A percentile compares a stretch with the other conserved stretches of the same genome.
These are phyloP conservation scores for Nasonia oneida DNA, from an alignment of 2,888 invertebrate species.

Conservation along the genomic window DNA sequence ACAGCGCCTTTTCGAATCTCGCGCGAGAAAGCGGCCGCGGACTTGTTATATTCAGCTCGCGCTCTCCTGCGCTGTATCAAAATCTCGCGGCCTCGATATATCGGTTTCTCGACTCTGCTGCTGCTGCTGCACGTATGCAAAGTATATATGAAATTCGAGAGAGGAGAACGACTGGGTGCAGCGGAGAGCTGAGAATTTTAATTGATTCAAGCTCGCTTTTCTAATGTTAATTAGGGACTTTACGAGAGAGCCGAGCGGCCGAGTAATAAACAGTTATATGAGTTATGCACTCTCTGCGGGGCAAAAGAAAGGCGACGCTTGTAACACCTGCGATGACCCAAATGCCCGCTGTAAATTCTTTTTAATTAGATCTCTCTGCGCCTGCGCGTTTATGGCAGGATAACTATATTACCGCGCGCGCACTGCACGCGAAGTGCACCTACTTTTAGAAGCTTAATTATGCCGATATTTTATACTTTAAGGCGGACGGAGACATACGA, in stretches of 20 bases:
- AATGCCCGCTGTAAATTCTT: not conserved
- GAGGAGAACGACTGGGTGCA: not conserved
- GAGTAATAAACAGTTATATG: not conserved
- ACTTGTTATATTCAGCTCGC: too few relatives aligned
- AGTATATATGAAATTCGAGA: not conserved
- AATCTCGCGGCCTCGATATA: conserved; percentile 38
- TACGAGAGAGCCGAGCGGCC: not conserved
- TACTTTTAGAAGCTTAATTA: too few relatives aligned
- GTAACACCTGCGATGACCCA: not conserved
- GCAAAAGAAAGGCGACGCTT: not conserved
- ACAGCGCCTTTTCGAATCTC: conserved; percentile 64
- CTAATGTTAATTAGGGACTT: not conserved
- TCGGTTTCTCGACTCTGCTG: not conserved
- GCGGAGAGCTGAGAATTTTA: not conserved
- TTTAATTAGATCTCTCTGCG: not conserved
- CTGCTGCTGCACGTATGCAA: not conserved
- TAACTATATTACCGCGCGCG: too few relatives aligned
- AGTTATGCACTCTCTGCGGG: not conserved
- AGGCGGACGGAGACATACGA: too few relatives aligned
- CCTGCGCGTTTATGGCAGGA: not conserved
- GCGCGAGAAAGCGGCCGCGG: conserved; percentile 68
- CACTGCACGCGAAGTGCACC: too few relatives aligned
- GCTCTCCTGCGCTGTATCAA: conserved; percentile 62
- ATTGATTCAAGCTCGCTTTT: not conserved
- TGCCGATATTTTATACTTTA: too few relatives aligned